These are phyloP conservation scores for Hyperoplus lanceolatus DNA, from an alignment of 2,797 vertebrate species.

Conservation along the genomic window DNA sequence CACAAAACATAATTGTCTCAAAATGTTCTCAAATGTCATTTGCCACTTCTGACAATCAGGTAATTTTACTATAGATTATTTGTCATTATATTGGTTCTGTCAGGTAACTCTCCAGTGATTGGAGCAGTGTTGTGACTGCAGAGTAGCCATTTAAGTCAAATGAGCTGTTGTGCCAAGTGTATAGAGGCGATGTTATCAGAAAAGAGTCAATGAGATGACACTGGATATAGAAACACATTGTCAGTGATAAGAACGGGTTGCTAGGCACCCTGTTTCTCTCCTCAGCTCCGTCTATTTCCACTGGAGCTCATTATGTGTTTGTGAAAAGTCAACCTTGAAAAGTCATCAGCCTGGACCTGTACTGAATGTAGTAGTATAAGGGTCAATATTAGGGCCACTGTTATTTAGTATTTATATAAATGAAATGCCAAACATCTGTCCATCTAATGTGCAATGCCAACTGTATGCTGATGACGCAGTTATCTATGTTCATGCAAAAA, in stretches of 20 bases:
- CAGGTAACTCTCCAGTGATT: constrained; percentile 33
- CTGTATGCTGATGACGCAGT: too few relatives aligned
- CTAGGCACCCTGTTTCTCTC: constrained; percentile 13
- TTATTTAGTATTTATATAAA: too few relatives aligned
- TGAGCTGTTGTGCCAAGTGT: constrained; percentile 53
- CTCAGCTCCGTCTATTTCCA: background rate
- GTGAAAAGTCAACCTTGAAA: background rate
- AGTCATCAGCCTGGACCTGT: too few relatives aligned
- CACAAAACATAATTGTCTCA: background rate
- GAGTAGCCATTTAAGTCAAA: constrained; percentile 46
- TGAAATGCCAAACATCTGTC: too few relatives aligned
- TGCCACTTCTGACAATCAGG: constrained; percentile 22
- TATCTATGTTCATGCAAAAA: too few relatives aligned
- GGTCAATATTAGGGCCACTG: too few relatives aligned
- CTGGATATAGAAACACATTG: constrained; percentile 23
- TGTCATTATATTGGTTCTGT: constrained; percentile 35
- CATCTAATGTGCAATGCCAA: too few relatives aligned
- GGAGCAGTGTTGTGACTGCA: constrained; percentile 48
- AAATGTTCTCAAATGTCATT: constrained; percentile 50
- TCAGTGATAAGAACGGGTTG: constrained; percentile 44
- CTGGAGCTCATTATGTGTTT: constrained; percentile 10
- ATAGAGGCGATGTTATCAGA: constrained; percentile 48
- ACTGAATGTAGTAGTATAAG: too few relatives aligned
- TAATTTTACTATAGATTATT: constrained; percentile 42
- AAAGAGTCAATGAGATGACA: constrained; percentile 56